Percentiles rank a stretch among this genome's conserved stretches.
Evolutionary conservation across 1,140 invertebrate species (phyloP).

Genomic region (Goniozus legneri): DNA sequence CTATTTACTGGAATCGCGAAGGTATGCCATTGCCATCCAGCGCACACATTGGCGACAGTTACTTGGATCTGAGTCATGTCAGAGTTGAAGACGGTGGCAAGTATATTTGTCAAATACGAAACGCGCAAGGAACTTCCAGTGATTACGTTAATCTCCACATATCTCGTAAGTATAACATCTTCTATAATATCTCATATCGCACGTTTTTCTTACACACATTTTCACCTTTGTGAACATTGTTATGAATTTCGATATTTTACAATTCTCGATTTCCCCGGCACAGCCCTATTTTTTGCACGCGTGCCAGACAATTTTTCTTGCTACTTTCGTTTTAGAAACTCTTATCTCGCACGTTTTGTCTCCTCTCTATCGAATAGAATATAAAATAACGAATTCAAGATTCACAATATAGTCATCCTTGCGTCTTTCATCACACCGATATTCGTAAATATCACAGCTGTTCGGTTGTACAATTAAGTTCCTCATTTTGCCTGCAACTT

Average conservation of each 20-base stretch:
- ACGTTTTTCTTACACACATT: slow-evolving; percentile 1
- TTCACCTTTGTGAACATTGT: neutral
- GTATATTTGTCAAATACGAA: slow-evolving; percentile 66
- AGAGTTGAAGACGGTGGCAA: slow-evolving; percentile 63
- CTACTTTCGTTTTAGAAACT: too few relatives aligned
- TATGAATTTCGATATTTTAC: too few relatives aligned
- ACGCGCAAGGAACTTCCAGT: slow-evolving; percentile 49
- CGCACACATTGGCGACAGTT: slow-evolving; percentile 38
- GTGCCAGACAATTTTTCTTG: too few relatives aligned
- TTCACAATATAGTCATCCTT: too few relatives aligned
- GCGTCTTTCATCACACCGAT: too few relatives aligned
- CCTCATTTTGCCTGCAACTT: slow-evolving; percentile 44
- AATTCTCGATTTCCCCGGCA: too few relatives aligned
- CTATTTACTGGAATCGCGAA: slow-evolving; percentile 58
- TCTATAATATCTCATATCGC: neutral
- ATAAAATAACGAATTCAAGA: too few relatives aligned
- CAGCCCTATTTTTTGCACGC: too few relatives aligned
- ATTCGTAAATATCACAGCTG: too few relatives aligned
- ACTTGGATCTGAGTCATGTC: slow-evolving; percentile 49
- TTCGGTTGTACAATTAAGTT: slow-evolving; percentile 2
- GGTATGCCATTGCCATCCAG: slow-evolving; percentile 48
- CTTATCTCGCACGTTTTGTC: too few relatives aligned
- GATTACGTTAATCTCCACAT: slow-evolving; percentile 68
- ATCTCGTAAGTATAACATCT: slow-evolving; percentile 61
- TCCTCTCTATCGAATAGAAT: too few relatives aligned